Evolutionary conservation across 1,140 invertebrate genomes (phyloP).

Genomic region (Liolophura sinensis): DNA sequence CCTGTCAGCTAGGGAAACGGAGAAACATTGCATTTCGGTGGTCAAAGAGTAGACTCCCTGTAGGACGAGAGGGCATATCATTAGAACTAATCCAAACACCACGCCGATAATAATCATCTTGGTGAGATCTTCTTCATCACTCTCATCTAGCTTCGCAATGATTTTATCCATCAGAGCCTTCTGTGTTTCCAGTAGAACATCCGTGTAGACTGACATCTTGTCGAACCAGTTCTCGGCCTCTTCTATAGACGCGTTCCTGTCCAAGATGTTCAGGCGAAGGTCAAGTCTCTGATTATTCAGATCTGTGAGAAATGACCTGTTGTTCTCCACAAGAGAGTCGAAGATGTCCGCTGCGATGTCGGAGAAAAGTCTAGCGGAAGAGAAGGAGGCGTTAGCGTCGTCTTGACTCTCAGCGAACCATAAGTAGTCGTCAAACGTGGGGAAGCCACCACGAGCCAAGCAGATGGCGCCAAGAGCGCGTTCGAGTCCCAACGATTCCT

Average conservation of each 20-base stretch:
- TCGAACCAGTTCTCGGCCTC: conserved; percentile 23
- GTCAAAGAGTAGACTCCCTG: conserved; percentile 43
- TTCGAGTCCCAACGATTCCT: conserved; percentile 32
- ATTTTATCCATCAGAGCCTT: conserved; percentile 17
- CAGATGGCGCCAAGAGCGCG: conserved; percentile 30
- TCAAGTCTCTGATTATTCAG: conserved; percentile 18
- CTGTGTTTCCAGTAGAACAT: conserved; percentile 23
- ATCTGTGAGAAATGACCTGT: conserved; percentile 15
- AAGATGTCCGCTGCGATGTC: conserved; percentile 25
- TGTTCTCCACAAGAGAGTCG: conserved; percentile 12
- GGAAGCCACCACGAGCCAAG: conserved; percentile 25
- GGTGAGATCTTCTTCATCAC: conserved; percentile 13
- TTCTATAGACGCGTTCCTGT: conserved; percentile 15
- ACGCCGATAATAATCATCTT: conserved; percentile 29
- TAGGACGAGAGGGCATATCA: conserved; percentile 39
- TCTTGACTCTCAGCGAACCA: conserved; percentile 34
- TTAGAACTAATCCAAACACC: conserved; percentile 36
- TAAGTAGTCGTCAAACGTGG: conserved; percentile 22
- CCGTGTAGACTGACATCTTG: conserved; percentile 25
- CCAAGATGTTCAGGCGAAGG: conserved; percentile 17
- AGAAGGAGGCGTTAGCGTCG: conserved; percentile 25
- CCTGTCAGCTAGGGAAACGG: conserved; percentile 40
- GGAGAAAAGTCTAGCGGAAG: conserved; percentile 25
- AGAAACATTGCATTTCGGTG: conserved; percentile 44
- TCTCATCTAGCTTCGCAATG: conserved; percentile 17